Evolutionary conservation across 1,140 invertebrate genomes (phyloP), one percentile per base, ranked within the genome.

Genomic region (Hormaphis cornu): DNA sequence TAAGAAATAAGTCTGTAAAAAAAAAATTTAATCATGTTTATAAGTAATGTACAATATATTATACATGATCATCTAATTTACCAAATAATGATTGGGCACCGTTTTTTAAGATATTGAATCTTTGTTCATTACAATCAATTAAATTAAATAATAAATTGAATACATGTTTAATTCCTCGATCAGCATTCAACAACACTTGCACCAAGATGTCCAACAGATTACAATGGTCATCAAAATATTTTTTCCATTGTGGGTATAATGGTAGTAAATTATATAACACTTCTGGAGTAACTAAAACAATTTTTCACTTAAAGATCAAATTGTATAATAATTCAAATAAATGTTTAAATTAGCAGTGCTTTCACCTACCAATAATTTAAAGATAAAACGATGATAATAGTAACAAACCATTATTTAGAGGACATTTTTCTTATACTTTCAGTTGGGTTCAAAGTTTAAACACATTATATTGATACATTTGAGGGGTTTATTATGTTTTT

Each of bases 181-280:
- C 61, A n/a, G 61, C 40, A 48, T 66, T 66, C 12, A 66, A 30
- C 12, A 66, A 66, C 20, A 66, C 44, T 48, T 66, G 44, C 16
- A 66, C 61, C 18, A 66, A 33, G 50, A 66, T 46, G 50, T 66
- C 30, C 7, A 66, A 22, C 3, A 66, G 50, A 33, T 20, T 48
- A 24, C 61, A 66, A 33, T 66, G 28, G 30, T 66, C 61, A 35
- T 66, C 61, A 66, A 66, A 66, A 66, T 50, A 66, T 30, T 48
- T 66, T 66, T 66, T 48, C 61, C 61, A 66, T 26, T 66, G 61
- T 24, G 28, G 20, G 24, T 33, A 46, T 35, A 66, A 48, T 8
- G 44, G 61, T 35, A 46, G 20, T 35, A 66, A 22, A 35, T 66
- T 66, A 35, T 66, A 26, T 4, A 66, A 2, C 35, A 66, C 44